Base-by-base conservation (phyloP, 2,888 invertebrate species). In the Fragum fragum region DNA sequence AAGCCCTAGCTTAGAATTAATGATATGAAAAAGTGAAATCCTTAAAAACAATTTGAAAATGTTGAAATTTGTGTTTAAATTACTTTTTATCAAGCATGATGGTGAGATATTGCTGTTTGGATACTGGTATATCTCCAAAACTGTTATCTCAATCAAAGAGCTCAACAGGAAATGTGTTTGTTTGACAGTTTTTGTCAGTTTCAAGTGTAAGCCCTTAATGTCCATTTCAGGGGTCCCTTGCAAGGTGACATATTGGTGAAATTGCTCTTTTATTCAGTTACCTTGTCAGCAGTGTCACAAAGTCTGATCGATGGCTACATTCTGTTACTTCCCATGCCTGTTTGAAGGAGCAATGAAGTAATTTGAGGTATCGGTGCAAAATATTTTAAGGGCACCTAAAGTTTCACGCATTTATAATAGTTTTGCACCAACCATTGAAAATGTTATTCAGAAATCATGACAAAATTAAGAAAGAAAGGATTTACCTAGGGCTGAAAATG, bases 161-260 rank as follows among this genome's bases (percentile, higher is more conserved):
- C 82, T 83, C 82, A 72, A 83, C 82, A 85, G 82, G 83, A 83
- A 85, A 82, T 85, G 85, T 82, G 83, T 81, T 83, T 82, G 81
- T 82, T 85, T 85, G 83, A 83, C 85, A 74, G 75, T 81, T 74
- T 83, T 82, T 85, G 85, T 85, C 85, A 82, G 53, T 83, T 85
- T 83, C 77, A 72, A 85, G 81, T 79, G 79, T 74, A 23, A 42
- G 42, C 66, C 36, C 66, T 66, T 42, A 66, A 66, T 36, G 32
- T 66, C 66, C 66, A 21, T 36, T 66, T 42, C 36, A 42, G 42
- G n/a, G n/a, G 66, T 3, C 66, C 42, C 18, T 32, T 9, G 16
- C 18, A 39, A 42, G 66, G 66, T 42, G 66, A 66, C 66, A 66
- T 26, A 66, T 18, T 47, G 21, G 2, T 11, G 42, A 39, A 42